Conservation (phyloP, 2,888 invertebrate species). For the Mythimna lalbum region DNA sequence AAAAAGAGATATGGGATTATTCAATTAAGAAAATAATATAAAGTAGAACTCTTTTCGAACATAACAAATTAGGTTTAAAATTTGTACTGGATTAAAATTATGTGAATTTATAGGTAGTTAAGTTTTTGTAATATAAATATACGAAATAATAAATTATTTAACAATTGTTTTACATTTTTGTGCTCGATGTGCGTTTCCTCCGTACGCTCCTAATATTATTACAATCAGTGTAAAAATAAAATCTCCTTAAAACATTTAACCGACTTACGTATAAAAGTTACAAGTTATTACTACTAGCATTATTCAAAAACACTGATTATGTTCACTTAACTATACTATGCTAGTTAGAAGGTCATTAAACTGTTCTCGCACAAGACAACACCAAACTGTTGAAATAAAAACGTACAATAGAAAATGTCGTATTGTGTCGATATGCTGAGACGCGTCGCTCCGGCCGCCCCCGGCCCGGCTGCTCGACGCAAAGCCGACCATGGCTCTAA, state of each 20-base stretch:
- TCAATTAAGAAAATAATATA: slow-evolving; percentile 48
- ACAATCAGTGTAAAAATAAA: slow-evolving; percentile 85
- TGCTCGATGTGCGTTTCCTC: slow-evolving; percentile 78
- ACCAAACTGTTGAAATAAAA: slow-evolving; percentile 83
- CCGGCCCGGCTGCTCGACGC: slow-evolving; percentile 62
- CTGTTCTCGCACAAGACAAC: slow-evolving; percentile 80
- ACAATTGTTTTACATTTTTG: slow-evolving; percentile 66
- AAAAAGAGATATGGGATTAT: slow-evolving; percentile 68
- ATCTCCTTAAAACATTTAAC: slow-evolving; percentile 78
- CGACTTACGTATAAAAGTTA: slow-evolving; percentile 85
- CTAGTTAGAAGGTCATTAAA: slow-evolving; percentile 68
- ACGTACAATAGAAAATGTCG: slow-evolving; percentile 76
- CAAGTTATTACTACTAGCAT: slow-evolving; percentile 68
- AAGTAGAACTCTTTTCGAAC: slow-evolving; percentile 4
- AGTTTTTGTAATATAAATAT: neutral
- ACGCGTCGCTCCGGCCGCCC: slow-evolving; percentile 66
- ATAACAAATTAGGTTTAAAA: slow-evolving; percentile 17
- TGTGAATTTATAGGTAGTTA: slow-evolving; percentile 3
- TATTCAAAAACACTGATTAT: slow-evolving; percentile 71
- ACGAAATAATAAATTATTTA: slow-evolving; percentile 22
- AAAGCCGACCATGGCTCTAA: slow-evolving; percentile 70
- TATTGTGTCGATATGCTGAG: slow-evolving; percentile 82
- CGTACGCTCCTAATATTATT: slow-evolving; percentile 72
- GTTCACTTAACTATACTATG: slow-evolving; percentile 60
- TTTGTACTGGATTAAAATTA: slow-evolving; percentile 32